phyloP scores from a whole-genome alignment of 2,888 invertebrate genomes.

The Xanthorhoe spadicearia region DNA sequence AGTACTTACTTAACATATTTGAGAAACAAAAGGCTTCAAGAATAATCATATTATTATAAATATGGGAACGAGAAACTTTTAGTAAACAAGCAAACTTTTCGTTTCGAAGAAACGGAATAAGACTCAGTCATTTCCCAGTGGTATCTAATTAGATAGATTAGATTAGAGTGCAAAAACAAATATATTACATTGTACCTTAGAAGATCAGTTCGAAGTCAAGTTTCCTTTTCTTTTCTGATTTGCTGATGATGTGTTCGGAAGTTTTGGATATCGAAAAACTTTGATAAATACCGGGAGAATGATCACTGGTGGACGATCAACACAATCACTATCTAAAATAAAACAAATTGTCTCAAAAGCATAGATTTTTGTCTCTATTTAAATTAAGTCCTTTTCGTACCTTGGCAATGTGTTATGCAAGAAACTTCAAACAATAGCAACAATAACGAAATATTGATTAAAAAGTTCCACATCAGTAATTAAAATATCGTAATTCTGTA shows the following conservation, averaged over 20 bases:
- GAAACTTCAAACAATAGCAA: background rate
- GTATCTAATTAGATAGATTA: too few relatives aligned
- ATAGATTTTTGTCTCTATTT: background rate
- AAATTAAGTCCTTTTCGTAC: background rate
- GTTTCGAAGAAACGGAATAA: too few relatives aligned
- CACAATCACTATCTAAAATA: conserved; percentile 36
- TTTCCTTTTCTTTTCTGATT: conserved; percentile 1
- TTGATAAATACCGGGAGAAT: conserved; percentile 72
- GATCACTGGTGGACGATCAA: conserved; percentile 58
- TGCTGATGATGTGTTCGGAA: conserved; percentile 15
- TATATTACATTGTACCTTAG: too few relatives aligned
- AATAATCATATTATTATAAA: too few relatives aligned
- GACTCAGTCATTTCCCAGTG: too few relatives aligned
- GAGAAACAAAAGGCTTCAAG: too few relatives aligned
- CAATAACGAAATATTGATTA: conserved; percentile 4
- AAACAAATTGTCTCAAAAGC: background rate
- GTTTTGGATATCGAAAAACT: conserved; percentile 63
- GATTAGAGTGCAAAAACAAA: too few relatives aligned
- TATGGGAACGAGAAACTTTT: too few relatives aligned
- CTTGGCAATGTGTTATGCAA: conserved; percentile 7
- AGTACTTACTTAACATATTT: too few relatives aligned
- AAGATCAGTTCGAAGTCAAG: too few relatives aligned
- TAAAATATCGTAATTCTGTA: background rate
- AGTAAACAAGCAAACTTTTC: too few relatives aligned
- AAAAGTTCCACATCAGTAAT: background rate